Evolutionary conservation across 2,797 vertebrate genomes (phyloP).

Genomic region (Scolopax bukidnonensis): DNA sequence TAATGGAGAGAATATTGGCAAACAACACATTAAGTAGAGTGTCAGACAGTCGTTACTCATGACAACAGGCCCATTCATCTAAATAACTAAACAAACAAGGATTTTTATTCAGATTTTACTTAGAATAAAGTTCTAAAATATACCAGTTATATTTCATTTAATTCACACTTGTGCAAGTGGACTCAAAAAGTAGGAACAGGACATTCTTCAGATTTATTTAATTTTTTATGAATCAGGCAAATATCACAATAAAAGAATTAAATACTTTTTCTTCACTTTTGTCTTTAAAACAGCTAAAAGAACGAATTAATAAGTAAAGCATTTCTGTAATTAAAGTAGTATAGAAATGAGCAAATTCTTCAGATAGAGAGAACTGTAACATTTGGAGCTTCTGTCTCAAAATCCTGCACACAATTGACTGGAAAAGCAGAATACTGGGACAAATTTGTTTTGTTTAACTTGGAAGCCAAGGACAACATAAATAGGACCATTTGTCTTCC

Average conservation of each 20-base stretch:
- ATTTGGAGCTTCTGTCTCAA: not conserved
- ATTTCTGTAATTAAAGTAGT: conserved; percentile 13
- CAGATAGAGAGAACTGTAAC: not conserved
- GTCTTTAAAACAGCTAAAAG: conserved; percentile 31
- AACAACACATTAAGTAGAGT: not conserved
- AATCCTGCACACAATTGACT: not conserved
- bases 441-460: not conserved
- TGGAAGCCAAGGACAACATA: conserved; percentile 54
- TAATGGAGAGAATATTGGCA: not conserved
- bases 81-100: not conserved
- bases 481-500: conserved; percentile 34
- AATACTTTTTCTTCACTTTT: not conserved
- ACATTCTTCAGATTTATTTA: not conserved
- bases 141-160: not conserved
- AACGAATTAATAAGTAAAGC: not conserved
- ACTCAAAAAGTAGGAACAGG: not conserved
- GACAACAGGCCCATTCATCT: not conserved
- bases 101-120: not conserved
- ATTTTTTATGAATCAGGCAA: not conserved
- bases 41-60: not conserved
- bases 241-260: conserved; percentile 18
- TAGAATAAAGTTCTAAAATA: not conserved
- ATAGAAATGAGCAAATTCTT: conserved; percentile 7
- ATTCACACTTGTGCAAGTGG: not conserved
- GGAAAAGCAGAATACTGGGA: conserved; percentile 1